Conservation (phyloP, 1,140 invertebrate species). For the Globodera rostochiensis region DNA sequence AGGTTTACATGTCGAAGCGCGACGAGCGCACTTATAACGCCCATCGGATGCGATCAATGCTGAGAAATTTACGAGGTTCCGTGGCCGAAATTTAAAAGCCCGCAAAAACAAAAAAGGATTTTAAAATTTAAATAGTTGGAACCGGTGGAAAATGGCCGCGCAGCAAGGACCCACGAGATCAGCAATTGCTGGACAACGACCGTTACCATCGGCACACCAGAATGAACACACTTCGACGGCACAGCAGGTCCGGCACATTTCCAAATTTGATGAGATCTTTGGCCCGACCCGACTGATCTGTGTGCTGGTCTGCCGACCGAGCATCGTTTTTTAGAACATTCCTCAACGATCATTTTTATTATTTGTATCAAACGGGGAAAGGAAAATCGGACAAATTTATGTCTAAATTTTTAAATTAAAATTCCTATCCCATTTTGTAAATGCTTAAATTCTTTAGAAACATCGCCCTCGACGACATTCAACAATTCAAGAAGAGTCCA, state of each 20-base stretch:
- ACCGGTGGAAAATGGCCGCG: background rate
- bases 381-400: background rate
- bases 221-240: conserved; percentile 23
- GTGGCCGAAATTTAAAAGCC: background rate
- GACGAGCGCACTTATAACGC: conserved; percentile 53
- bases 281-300: no score
- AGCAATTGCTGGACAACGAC: conserved; percentile 25
- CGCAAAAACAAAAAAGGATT: background rate
- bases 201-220: conserved; percentile 17
- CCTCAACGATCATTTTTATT: background rate
- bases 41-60: conserved; percentile 41
- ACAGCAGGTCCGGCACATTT: background rate
- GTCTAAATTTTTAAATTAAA: background rate
- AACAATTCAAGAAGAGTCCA: background rate
- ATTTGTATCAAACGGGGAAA: background rate
- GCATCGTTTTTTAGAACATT: background rate
- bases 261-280: background rate
- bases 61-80: conserved; percentile 10
- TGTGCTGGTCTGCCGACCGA: no score
- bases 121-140: background rate
- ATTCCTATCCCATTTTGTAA: background rate
- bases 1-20: conserved; percentile 56
- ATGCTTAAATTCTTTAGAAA: background rate
- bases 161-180: background rate
- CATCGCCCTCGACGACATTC: background rate